Evolutionary conservation across 1,140 invertebrate genomes (phyloP), one percentile per base, ranked within the genome.

Genomic region (Radopholus similis): DNA sequence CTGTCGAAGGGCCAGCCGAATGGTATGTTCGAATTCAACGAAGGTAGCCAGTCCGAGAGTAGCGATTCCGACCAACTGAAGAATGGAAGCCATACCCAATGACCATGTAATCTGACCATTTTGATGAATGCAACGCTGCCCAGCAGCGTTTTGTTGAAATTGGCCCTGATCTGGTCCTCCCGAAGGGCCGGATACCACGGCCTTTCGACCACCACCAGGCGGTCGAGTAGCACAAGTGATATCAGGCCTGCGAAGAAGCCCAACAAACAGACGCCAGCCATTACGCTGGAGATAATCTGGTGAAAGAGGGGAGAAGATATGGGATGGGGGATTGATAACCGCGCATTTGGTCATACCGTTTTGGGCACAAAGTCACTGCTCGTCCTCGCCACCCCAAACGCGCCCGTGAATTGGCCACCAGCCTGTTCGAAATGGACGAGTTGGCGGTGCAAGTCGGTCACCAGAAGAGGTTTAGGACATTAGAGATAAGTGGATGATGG

Each of bases 21-120:
- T n/a, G 44, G 78, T 72, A 57, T 82, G 72, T 37, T 80, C 69
- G 54, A 78, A 81, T 64, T 81, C 78, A 8, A 81, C 53, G 51
- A 68, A 51, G n/a, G 49, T 40, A 21, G 58, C 40, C 18, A 62
- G 28, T 26, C 38, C 28, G 30, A 62, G 53, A 44, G 34, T 47
- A 37, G 35, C n/a, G 21, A 65, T 58, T 23, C 42, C n/a, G 55
- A 49, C 2, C 32, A 28, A 57, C 35, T 57, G 28, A 21, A 62
- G 49, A 6, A 32, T 44, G 28, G 34, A 28, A 11, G 38, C 13
- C 56, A 9, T 49, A 6, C 21, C 44, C 67, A 73, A 56, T 51
- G 9, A 73, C 4, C 15, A 66, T 69, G 30, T 28, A 30, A 15
- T 8, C 18, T 42, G 51, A 37, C 67, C 68, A 69, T 68, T 56